These are phyloP conservation scores for Myioborus miniatus DNA, from an alignment of 2,797 vertebrate species.

Conservation along the genomic window DNA sequence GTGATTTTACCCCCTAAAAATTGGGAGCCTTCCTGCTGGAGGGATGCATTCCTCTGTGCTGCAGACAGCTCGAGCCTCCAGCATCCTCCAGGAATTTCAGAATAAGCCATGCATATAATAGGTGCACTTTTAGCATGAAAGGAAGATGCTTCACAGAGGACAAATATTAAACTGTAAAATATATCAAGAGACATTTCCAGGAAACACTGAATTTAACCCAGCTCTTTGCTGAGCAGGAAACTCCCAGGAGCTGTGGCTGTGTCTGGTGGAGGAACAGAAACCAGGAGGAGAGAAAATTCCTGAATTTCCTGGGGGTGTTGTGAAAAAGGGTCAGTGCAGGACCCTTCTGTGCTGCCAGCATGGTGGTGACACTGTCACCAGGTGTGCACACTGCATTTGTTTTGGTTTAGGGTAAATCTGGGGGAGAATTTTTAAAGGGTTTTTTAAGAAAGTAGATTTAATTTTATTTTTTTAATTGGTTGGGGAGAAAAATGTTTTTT, in stretches of 20 bases:
- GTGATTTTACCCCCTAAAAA: not conserved
- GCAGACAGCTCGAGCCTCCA: not conserved
- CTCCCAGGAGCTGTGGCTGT: not conserved
- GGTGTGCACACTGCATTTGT: rapidly evolving
- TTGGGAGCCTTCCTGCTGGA: not conserved
- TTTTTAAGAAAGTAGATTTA: too few species aligned
- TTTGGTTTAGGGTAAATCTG: too few species aligned
- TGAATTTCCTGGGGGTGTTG: not conserved
- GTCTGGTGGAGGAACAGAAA: not conserved
- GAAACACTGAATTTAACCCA: not conserved
- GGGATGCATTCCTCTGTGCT: not conserved
- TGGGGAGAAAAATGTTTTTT: too few species aligned
- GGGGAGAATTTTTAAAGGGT: too few species aligned
- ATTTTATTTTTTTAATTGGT: too few species aligned
- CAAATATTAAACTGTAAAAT: slow-evolving; percentile 12
- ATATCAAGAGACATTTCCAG: not conserved
- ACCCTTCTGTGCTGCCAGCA: not conserved
- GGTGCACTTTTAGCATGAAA: not conserved
- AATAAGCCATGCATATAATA: slow-evolving; percentile 17
- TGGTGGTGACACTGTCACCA: not conserved
- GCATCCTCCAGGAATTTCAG: not conserved
- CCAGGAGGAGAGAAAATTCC: not conserved
- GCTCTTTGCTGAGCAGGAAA: not conserved
- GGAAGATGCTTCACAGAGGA: slow-evolving; percentile 9
- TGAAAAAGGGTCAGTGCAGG: not conserved